Evolutionary conservation across 2,113 vertebrate species (phyloP).

Genomic region (Rhodinocichla rosea): DNA sequence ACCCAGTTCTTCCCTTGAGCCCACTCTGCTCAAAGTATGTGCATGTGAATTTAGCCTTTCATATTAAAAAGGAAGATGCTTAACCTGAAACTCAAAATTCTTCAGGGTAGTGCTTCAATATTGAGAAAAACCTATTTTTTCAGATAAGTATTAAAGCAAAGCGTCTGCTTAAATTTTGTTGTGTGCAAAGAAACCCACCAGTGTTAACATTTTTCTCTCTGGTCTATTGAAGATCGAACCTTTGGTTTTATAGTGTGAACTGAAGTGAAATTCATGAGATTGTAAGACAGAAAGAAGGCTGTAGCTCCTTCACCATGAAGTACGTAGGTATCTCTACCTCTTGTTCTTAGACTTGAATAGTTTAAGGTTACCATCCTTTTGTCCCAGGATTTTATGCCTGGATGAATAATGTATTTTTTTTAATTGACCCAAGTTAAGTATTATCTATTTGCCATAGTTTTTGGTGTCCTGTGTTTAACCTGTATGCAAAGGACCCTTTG

Average conservation of each 20-base stretch:
- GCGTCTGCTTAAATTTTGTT: background rate
- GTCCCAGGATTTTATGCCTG: conserved; percentile 6
- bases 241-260: background rate
- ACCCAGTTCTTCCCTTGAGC: background rate
- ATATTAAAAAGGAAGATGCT: background rate
- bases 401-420: background rate
- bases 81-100: background rate
- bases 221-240: background rate
- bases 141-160: background rate
- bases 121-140: background rate
- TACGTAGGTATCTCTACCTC: conserved; percentile 51
- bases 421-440: conserved; percentile 7
- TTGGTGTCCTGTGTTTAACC: background rate
- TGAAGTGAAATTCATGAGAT: conserved; percentile 3
- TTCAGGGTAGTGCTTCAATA: background rate
- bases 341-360: conserved; percentile 55
- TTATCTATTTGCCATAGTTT: background rate
- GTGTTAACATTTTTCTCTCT: conserved; percentile 27
- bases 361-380: conserved; percentile 2
- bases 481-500: background rate
- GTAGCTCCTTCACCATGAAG: conserved; percentile 42
- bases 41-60: background rate
- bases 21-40: background rate
- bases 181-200: background rate
- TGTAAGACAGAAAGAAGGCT: conserved; percentile 26